A percentile compares a stretch with the other conserved stretches of the same genome.
These are phyloP conservation scores for Drosophila parvula DNA, from an alignment of 1,140 invertebrate genomes.

Conservation along the genomic window DNA sequence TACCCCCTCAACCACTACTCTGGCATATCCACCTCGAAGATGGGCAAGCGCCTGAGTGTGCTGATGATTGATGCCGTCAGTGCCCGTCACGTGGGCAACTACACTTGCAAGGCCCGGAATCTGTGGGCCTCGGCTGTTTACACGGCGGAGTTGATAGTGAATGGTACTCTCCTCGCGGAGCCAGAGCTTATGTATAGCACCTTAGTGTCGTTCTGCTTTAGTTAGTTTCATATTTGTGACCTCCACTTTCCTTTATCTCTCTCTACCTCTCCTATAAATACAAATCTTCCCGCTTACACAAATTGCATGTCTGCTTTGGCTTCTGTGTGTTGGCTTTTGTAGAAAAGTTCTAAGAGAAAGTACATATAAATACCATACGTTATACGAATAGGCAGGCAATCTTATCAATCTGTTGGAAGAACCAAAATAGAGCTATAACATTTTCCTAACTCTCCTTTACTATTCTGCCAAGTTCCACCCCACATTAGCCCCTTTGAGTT, in stretches of 20 bases:
- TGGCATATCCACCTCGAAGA: slow-evolving; percentile 85
- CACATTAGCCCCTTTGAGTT: slow-evolving; percentile 89
- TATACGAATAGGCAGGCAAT: not conserved
- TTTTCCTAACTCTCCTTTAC: not conserved
- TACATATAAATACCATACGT: too few species aligned
- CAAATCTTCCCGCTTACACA: slow-evolving; percentile 55
- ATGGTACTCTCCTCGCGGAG: slow-evolving; percentile 62
- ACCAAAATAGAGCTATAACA: not conserved
- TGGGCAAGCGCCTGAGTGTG: slow-evolving; percentile 86
- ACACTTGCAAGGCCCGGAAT: slow-evolving; percentile 89
- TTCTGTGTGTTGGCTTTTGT: slow-evolving; percentile 56
- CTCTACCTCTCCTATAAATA: slow-evolving; percentile 17
- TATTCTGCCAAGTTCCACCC: slow-evolving; percentile 85
- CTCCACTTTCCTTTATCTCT: slow-evolving; percentile 15
- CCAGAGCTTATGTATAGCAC: slow-evolving; percentile 51
- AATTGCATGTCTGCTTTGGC: slow-evolving; percentile 64
- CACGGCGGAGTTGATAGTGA: slow-evolving; percentile 76
- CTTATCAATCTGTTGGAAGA: not conserved
- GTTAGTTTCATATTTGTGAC: slow-evolving; percentile 31
- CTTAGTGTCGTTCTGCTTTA: slow-evolving; percentile 47
- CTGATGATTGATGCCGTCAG: slow-evolving; percentile 85
- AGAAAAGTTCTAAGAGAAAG: not conserved
- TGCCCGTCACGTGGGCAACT: slow-evolving; percentile 87
- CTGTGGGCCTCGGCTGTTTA: slow-evolving; percentile 85
- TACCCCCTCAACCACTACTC: slow-evolving; percentile 80